Evolutionary conservation across 2,888 invertebrate genomes (phyloP), one percentile per base, ranked within the genome.

Genomic region (Megastigmus dorsalis): DNA sequence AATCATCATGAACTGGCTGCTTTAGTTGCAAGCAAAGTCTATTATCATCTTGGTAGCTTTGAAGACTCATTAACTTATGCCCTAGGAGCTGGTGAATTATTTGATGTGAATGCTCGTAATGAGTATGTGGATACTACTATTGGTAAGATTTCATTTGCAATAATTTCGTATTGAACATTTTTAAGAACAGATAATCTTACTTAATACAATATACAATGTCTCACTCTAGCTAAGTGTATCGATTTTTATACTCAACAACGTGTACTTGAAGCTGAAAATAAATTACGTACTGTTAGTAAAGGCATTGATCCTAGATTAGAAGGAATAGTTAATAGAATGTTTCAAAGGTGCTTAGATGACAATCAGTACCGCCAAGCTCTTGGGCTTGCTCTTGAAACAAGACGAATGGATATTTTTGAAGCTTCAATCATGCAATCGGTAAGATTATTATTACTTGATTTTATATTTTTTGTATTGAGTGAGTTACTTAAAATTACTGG

Each of bases 51-150:
- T 79, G 98, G 98, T 36, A 96, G 98, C 0, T 99, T 97, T 88
- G 96, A 97, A 86, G 98, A 98, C 88, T 98, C 99, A 0, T 89
- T 99, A 78, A 96, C 96, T n/a, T 98, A 97, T 89, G 99, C 99
- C 26, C 90, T 99, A 18, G 97, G 98, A 18, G 98, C 99, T 82
- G 97, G 97, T 18, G 94, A 95, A 82, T 90, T 98, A 20, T 99
- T 99, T 88, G 96, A 98, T 89, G 96, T 99, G 1, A 97, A 97
- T 85, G 95, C 95, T 33, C 92, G 95, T 70, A 95, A 95, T 78
- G 97, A 98, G 89, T 99, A 98, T 90, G 97, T 98, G 1, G 97
- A 98, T 86, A 99, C 98, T 0, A 98, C 95, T 45, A 95, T 98
- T 84, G 92, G 92, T 92, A 89, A 86, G 45, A 18, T 30, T 20